Evolutionary conservation across 2,888 invertebrate genomes (phyloP).

Genomic region (Synanthedon vespiformis): DNA sequence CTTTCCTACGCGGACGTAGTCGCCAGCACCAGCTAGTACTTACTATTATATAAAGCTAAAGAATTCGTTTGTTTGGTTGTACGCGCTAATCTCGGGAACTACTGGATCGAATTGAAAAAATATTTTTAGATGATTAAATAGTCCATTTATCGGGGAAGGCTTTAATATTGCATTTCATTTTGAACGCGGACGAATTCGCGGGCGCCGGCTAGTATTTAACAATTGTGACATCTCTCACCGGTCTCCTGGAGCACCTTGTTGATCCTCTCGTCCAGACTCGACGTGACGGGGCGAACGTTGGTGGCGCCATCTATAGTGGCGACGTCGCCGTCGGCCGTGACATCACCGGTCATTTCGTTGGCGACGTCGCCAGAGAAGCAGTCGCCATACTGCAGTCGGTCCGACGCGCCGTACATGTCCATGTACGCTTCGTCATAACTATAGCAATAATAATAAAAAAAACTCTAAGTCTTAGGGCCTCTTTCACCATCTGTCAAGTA

Average conservation of each 20-base stretch:
- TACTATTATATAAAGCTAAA: too few species aligned
- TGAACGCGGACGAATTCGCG: too few species aligned
- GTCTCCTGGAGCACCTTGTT: slow-evolving; percentile 33
- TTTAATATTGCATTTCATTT: too few species aligned
- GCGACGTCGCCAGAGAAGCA: slow-evolving; percentile 32
- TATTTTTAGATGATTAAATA: too few species aligned
- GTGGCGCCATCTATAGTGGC: neutral
- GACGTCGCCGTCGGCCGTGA: neutral
- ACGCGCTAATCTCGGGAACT: too few species aligned
- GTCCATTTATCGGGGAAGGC: too few species aligned
- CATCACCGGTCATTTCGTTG: neutral
- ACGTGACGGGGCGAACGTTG: slow-evolving; percentile 1
- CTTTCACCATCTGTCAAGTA: too few species aligned
- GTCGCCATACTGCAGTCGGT: slow-evolving; percentile 56
- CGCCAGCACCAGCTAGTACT: too few species aligned
- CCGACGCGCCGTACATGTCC: slow-evolving; percentile 57
- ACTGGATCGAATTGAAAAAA: too few species aligned
- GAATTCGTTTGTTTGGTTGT: too few species aligned
- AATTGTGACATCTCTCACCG: slow-evolving; percentile 17
- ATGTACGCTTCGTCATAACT: slow-evolving; percentile 60
- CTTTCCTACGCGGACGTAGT: too few species aligned
- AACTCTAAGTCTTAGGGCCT: too few species aligned
- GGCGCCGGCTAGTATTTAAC: neutral
- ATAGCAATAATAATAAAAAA: neutral
- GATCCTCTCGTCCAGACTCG: slow-evolving; percentile 45